Evolutionary conservation across 1,140 invertebrate species (phyloP).

Genomic region (Sinella curviseta): DNA sequence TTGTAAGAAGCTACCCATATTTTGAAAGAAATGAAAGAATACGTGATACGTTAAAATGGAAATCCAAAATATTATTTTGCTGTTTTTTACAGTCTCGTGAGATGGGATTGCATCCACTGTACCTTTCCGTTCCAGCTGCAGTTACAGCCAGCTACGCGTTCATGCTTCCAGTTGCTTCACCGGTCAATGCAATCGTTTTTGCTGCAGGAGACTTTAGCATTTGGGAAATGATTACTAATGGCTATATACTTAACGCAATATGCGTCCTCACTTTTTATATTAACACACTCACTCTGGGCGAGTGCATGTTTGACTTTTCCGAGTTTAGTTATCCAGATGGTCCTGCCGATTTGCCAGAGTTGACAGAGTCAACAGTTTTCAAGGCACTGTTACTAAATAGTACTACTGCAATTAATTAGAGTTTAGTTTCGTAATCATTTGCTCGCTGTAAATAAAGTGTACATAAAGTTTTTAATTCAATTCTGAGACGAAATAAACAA

Average conservation of each 20-base stretch:
- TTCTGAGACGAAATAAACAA: no score
- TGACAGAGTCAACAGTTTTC: no score
- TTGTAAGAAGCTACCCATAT: not conserved
- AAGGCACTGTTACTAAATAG: no score
- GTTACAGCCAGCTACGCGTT: not conserved
- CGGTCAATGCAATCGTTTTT: constrained; percentile 64
- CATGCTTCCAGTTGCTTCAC: constrained; percentile 58
- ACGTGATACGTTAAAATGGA: constrained; percentile 26
- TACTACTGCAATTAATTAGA: no score
- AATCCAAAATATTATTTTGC: no score
- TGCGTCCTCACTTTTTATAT: not conserved
- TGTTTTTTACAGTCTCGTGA: not conserved
- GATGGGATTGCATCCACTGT: not conserved
- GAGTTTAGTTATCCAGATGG: not conserved
- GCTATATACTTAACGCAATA: not conserved
- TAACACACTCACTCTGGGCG: not conserved
- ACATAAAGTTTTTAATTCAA: no score
- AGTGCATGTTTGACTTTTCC: not conserved
- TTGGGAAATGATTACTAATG: constrained; percentile 13
- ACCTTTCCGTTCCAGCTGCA: not conserved
- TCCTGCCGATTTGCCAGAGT: no score
- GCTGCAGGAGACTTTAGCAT: not conserved
- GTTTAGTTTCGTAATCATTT: no score
- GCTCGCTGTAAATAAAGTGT: no score
- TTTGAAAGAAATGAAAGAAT: not conserved